Conservation (phyloP, 2,113 vertebrate genomes). For the Turdus rufiventris region DNA sequence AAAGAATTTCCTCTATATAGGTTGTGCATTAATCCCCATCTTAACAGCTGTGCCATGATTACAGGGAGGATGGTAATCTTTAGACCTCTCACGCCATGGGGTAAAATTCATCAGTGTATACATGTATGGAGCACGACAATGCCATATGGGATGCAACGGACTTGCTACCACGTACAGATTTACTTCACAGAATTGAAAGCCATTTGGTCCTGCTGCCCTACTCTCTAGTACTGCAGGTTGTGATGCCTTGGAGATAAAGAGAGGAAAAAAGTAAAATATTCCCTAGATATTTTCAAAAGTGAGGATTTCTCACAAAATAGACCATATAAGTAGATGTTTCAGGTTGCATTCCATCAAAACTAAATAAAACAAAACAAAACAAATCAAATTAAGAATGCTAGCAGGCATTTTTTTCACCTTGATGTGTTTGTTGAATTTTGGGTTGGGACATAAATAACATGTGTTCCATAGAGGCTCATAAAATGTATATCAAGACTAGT, state of each 20-base stretch:
- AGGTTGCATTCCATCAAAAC: background rate
- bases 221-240: background rate
- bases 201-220: background rate
- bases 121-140: background rate
- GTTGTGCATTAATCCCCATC: fast-evolving
- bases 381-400: background rate
- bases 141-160: fast-evolving
- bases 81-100: fast-evolving
- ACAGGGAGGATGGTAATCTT: background rate
- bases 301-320: background rate
- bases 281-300: background rate
- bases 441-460: background rate
- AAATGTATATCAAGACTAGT: background rate
- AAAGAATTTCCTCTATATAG: background rate
- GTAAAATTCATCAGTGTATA: background rate
- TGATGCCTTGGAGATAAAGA: background rate
- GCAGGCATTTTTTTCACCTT: background rate
- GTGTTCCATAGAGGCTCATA: background rate
- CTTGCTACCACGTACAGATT: background rate
- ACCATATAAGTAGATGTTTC: background rate
- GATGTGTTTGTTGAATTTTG: background rate
- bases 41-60: background rate
- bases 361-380: background rate
- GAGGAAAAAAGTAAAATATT: background rate
- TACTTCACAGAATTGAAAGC: background rate